Evolutionary conservation across 2,888 invertebrate genomes (phyloP).

Genomic region (Phengaris alcon): DNA sequence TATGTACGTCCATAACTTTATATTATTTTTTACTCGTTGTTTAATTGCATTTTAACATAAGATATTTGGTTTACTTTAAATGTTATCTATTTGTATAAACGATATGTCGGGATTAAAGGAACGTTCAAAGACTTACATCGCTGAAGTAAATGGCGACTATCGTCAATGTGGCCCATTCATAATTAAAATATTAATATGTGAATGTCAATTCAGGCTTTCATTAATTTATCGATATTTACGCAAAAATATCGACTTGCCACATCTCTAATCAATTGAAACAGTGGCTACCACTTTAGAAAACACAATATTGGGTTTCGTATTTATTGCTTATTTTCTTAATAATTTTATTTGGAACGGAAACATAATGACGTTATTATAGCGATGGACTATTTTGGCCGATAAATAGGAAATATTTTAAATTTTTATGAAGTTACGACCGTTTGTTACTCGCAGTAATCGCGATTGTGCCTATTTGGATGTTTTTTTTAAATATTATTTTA

Average conservation of each 20-base stretch:
- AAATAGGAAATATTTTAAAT: slow-evolving; percentile 2
- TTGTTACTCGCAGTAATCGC: background rate
- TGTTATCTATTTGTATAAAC: no score
- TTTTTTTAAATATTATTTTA: no score
- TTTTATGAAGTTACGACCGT: background rate
- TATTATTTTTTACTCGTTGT: background rate
- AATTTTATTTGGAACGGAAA: slow-evolving; percentile 34
- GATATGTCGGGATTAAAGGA: no score
- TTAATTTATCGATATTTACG: background rate
- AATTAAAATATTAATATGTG: no score
- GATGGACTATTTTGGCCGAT: background rate
- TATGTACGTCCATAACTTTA: background rate
- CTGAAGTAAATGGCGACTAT: no score
- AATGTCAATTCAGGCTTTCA: no score
- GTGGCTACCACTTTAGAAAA: slow-evolving; percentile 49
- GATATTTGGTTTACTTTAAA: no score
- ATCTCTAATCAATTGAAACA: slow-evolving; percentile 44
- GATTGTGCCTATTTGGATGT: no score
- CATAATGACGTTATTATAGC: slow-evolving; percentile 18
- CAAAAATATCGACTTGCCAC: slow-evolving; percentile 32
- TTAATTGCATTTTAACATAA: background rate
- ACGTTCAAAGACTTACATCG: no score
- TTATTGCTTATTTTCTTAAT: slow-evolving; percentile 40
- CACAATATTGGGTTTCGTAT: slow-evolving; percentile 51
- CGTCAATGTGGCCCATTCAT: no score